A percentile compares a stretch with the other conserved stretches of the same genome.
phyloP scores from a whole-genome alignment of 2,888 invertebrate genomes.

The Xestoiulus laeticollis region DNA sequence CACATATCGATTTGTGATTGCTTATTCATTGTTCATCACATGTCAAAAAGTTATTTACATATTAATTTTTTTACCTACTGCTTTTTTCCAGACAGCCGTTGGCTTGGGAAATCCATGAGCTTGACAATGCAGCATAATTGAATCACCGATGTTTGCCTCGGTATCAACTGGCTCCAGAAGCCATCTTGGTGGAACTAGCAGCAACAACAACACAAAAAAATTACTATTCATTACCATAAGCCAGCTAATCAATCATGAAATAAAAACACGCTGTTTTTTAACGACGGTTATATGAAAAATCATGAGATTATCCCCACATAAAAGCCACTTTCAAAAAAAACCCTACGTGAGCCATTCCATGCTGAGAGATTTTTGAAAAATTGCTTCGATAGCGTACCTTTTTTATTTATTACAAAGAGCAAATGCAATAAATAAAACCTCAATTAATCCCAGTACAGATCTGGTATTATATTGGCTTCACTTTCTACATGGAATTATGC shows the following conservation, averaged over 20 bases:
- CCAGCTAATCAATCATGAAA: conserved; percentile 43
- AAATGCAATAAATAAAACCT: too few species aligned
- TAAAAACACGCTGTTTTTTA: conserved; percentile 45
- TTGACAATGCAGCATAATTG: conserved; percentile 55
- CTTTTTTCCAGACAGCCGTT: conserved; percentile 57
- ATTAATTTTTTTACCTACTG: conserved; percentile 56
- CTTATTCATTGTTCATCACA: conserved; percentile 27
- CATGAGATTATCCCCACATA: conserved; percentile 19
- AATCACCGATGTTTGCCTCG: conserved; percentile 54
- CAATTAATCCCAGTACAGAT: too few species aligned
- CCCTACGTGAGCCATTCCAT: too few species aligned
- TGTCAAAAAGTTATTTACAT: conserved; percentile 42
- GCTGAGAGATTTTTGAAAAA: too few species aligned
- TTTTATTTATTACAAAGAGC: too few species aligned
- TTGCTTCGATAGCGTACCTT: too few species aligned
- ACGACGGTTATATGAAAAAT: not conserved
- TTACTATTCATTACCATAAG: conserved; percentile 31
- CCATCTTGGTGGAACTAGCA: conserved; percentile 57
- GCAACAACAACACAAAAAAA: not conserved
- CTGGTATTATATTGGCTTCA: too few species aligned
- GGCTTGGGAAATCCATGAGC: conserved; percentile 57
- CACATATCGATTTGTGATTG: conserved; percentile 14
- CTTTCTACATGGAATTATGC: too few species aligned
- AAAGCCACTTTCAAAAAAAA: too few species aligned
- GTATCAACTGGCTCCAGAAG: conserved; percentile 56